Conservation (phyloP, 2,113 vertebrate species). For the Ursus arctos region DNA sequence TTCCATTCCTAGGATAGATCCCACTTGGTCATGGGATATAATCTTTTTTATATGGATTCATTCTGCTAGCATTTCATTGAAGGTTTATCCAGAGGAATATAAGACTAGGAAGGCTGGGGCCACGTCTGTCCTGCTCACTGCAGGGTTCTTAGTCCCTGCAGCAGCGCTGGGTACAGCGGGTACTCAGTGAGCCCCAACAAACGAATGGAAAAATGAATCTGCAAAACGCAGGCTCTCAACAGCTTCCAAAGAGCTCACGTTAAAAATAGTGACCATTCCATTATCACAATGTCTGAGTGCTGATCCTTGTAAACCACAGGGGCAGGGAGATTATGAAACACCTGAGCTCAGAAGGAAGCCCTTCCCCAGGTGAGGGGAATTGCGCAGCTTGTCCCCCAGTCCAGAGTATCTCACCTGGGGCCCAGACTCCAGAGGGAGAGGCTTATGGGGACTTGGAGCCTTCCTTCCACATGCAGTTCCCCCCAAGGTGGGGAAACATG, state of each 20-base stretch:
- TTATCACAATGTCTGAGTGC: not conserved
- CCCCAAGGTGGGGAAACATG: not conserved
- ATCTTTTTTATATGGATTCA: not conserved
- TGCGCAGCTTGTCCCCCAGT: not conserved
- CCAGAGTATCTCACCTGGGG: not conserved
- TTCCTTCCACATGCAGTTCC: not conserved
- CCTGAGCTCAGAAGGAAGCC: not conserved
- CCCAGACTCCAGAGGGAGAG: not conserved
- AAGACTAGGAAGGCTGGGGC: not conserved
- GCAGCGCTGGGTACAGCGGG: not conserved
- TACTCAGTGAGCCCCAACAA: not conserved
- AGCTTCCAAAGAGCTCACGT: not conserved
- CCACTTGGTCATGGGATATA: not conserved
- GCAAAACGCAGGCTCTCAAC: not conserved
- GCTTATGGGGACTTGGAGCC: not conserved
- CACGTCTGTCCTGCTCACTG: not conserved
- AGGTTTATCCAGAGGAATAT: not conserved
- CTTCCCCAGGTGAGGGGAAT: not conserved
- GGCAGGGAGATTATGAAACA: not conserved
- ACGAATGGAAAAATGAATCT: not conserved
- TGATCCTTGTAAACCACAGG: not conserved
- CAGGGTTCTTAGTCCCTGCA: too few species aligned
- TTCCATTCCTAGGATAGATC: not conserved
- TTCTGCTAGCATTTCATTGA: not conserved
- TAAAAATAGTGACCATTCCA: not conserved